A percentile compares a stretch with the other conserved stretches of the same genome.
phyloP scores from a whole-genome alignment of 2,797 vertebrate species.

The Phrynocephalus vlangalii region DNA sequence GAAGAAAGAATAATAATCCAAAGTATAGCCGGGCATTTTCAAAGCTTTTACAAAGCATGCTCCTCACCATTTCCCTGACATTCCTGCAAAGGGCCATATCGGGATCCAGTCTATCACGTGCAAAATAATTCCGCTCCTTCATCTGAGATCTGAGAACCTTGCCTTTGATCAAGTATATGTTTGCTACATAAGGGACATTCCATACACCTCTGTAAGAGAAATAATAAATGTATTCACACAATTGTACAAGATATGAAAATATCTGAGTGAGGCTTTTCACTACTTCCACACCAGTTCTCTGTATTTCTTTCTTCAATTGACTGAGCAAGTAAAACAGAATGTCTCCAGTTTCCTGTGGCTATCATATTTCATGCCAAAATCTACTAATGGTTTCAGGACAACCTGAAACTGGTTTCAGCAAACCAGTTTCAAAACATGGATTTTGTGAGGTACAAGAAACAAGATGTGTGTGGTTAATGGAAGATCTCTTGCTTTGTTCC shows the following conservation, averaged over 20 bases:
- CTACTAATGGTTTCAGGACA: constrained; percentile 7
- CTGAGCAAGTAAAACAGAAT: background rate
- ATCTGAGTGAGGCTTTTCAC: background rate
- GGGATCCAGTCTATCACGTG: constrained; percentile 93
- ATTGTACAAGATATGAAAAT: background rate
- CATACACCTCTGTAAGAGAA: constrained; percentile 88
- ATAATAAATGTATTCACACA: constrained; percentile 62
- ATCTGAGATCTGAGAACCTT: constrained; percentile 88
- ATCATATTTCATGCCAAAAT: background rate
- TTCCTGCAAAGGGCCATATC: constrained; percentile 97
- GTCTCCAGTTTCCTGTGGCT: background rate
- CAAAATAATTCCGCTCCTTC: constrained; percentile 92
- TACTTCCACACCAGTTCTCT: too few species aligned
- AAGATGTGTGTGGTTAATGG: too few species aligned
- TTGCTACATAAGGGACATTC: constrained; percentile 97
- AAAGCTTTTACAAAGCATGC: constrained; percentile 11
- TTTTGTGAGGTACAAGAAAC: too few species aligned
- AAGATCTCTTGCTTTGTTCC: too few species aligned
- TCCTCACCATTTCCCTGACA: constrained; percentile 92
- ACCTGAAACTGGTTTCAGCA: background rate
- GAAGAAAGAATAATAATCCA: constrained; percentile 47
- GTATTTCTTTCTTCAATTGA: background rate
- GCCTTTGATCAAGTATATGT: constrained; percentile 94
- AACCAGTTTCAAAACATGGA: background rate
- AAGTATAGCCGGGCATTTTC: constrained; percentile 54